Base-by-base conservation (phyloP, 2,888 invertebrate genomes). In the Pyrgus malvae region DNA sequence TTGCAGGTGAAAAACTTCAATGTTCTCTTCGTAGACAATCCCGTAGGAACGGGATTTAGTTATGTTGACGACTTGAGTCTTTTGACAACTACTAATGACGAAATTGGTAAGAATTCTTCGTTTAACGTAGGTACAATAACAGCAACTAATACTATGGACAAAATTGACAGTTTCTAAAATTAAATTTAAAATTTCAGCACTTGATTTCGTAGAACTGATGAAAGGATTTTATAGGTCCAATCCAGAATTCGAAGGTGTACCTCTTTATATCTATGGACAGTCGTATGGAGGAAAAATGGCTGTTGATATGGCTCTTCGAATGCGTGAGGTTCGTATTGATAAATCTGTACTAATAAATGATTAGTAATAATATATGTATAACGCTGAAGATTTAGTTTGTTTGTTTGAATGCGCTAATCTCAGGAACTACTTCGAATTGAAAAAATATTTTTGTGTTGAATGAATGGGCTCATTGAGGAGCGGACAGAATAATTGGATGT, bases 231-330 rank as follows among this genome's bases (percentile, higher is more conserved):
- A 95, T 64, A 68, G 83, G 11, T 74, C 86, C 9, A 88, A 94
- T 70, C 92, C 95, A 0, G 92, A 94, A 67, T 97, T 97, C 70
- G 91, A 92, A 74, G 87, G 82, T 7, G 92, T 94, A 0, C 95
- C 96, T 0, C 87, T 96, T 27, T 97, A 97, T 73, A 95, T 98
- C 58, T 95, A 96, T 69, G 95, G 95, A 17, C 97, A 98, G 78
- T 97, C 97, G 0, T 98, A 98, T 77, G 98, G 98, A 12, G 98
- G 97, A 1, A 98, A 98, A 87, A 97, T 97, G 97, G 95, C 96
- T 0, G 93, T 95, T 0, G 96, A 96, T 68, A 97, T 97, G 76
- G 96, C 94, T 6, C 76, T 90, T 69, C 74, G 83, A 50, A 90
- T 94, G 76, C 72, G 85, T 54, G 85, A 91, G 80, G 93, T 93